Evolutionary conservation across 2,888 invertebrate genomes (phyloP), one percentile per base, ranked within the genome.

Genomic region (Adineta ricciae): DNA sequence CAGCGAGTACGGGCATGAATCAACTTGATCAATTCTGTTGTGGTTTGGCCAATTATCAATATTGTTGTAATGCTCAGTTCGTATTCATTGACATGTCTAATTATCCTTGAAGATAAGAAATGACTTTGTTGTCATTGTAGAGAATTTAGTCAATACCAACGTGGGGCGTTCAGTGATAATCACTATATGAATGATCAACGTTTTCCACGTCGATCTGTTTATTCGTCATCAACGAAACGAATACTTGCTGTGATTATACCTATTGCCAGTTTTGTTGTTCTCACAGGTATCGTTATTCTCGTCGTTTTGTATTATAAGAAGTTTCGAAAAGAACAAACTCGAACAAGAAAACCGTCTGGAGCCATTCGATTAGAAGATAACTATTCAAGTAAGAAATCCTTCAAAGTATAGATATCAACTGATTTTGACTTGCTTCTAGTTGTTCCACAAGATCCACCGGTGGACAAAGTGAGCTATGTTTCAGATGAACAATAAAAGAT

Each of bases 21-120:
- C 78, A 21, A 41, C 38, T n/a, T 41, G 78, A 41, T 78, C 38
- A 41, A 41, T 78, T 8, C n/a, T 78, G 78, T n/a, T 78, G 78
- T 78, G 78, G 78, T 14, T 11, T 0, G 7, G n/a, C 38, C 11
- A 78, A 78, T n/a, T 41, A 41, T 78, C 78, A 41, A 41, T 78
- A 78, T 41, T 78, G 78, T n/a, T 78, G 78, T 24, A 78, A 78
- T 78, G 41, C 41, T n/a, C 78, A 78, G 78, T 78, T 3, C 9
- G 78, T 78, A 78, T 21, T 41, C n/a, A 41, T 41, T 9, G 3
- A 78, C 27, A 64, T 3, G 19, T 64, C 3, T 3, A 19, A 64
- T 32, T 64, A 32, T 36, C 8, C 19, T 32, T 14, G 16, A 1
- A 32, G 1, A 32, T 64, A n/a, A n/a, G n/a, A n/a, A n/a, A n/a